Evolutionary conservation across 2,888 invertebrate genomes (phyloP).

Genomic region (Digitonthophagus gazella): DNA sequence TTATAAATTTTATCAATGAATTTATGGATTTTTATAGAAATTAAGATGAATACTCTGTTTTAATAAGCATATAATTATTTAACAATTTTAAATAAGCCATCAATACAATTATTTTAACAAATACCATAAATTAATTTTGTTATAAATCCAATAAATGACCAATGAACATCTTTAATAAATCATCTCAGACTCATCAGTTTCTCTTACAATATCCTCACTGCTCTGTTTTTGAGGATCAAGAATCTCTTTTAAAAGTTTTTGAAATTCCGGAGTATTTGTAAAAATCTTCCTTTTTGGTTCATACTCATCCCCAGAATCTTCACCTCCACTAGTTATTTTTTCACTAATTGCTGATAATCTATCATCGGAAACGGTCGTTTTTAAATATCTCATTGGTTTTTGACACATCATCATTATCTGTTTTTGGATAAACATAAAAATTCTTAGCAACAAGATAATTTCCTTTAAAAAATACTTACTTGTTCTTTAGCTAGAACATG

Average conservation of each 20-base stretch:
- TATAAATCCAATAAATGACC: too few species aligned
- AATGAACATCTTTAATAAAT: background rate
- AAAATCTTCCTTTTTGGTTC: constrained; percentile 37
- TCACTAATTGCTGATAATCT: constrained; percentile 25
- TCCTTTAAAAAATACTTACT: background rate
- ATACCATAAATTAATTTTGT: too few species aligned
- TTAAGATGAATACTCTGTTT: too few species aligned
- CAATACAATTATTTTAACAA: too few species aligned
- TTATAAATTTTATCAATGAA: too few species aligned
- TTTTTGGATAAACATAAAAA: background rate
- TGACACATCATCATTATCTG: constrained; percentile 12
- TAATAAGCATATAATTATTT: too few species aligned
- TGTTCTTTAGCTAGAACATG: constrained; percentile 1
- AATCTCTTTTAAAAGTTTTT: constrained; percentile 39
- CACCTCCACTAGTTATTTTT: constrained; percentile 13
- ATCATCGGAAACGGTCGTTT: constrained; percentile 24
- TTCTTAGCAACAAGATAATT: background rate
- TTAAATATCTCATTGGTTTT: constrained; percentile 13
- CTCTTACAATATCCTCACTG: background rate
- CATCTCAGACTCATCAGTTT: background rate
- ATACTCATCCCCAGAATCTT: constrained; percentile 24
- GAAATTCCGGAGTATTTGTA: constrained; percentile 44
- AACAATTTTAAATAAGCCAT: too few species aligned
- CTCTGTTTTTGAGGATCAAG: constrained; percentile 13
- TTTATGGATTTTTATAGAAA: too few species aligned